Evolutionary conservation across 2,113 vertebrate species (phyloP).

Genomic region (Philantomba maxwellii): DNA sequence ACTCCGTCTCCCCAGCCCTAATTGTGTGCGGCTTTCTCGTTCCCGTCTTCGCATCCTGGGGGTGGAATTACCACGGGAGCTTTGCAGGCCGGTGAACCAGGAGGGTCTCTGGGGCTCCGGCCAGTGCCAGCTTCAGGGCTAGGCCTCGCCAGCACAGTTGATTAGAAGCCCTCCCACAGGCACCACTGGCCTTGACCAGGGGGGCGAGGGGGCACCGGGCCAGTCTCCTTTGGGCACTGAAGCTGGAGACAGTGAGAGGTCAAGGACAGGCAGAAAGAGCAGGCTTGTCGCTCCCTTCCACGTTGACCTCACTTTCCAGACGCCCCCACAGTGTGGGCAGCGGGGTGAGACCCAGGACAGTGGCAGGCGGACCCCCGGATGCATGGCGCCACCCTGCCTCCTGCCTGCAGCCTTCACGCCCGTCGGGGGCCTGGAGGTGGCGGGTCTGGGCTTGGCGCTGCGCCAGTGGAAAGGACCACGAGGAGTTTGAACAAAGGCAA

Average conservation of each 20-base stretch:
- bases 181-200: background rate
- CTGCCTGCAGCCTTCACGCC: background rate
- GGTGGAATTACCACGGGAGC: rapidly evolving
- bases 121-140: background rate
- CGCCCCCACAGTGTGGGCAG: background rate
- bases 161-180: background rate
- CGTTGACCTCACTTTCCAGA: background rate
- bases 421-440: background rate
- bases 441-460: background rate
- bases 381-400: background rate
- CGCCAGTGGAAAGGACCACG: rapidly evolving
- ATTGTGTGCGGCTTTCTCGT: background rate
- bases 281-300: rapidly evolving
- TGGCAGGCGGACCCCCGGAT: rapidly evolving
- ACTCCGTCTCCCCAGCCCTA: background rate
- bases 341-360: background rate
- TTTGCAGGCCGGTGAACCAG: background rate
- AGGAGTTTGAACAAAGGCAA: background rate
- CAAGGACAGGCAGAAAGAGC: background rate
- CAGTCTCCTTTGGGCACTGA: background rate
- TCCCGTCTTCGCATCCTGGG: background rate
- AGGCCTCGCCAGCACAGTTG: background rate
- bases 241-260: background rate
- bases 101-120: background rate
- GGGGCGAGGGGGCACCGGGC: rapidly evolving